phyloP scores from a whole-genome alignment of 2,797 vertebrate species.

The Myiothlypis coronata region DNA sequence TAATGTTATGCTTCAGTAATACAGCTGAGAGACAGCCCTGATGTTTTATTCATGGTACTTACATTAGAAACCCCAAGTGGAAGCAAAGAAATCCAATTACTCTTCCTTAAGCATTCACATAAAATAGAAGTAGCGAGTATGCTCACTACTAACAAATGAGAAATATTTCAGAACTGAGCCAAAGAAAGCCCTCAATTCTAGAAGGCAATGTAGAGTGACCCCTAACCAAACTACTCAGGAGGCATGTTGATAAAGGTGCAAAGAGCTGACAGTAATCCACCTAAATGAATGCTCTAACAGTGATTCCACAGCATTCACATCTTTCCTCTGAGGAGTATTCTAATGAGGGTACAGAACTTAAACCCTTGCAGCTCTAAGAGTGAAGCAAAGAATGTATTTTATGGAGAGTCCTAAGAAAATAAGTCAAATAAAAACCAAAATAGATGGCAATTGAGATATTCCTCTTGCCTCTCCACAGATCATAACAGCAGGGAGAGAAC shows the following conservation, averaged over 20 bases:
- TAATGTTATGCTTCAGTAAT: neutral
- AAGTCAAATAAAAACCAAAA: neutral
- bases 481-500: rapidly evolving
- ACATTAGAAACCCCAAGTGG: neutral
- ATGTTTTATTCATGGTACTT: slow-evolving; percentile 1
- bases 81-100: neutral
- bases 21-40: neutral
- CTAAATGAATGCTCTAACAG: neutral
- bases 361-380: neutral
- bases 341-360: neutral
- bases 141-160: neutral
- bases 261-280: neutral
- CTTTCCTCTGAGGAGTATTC: neutral
- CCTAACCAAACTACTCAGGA: neutral
- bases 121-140: neutral
- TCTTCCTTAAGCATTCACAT: neutral
- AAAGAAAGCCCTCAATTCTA: neutral
- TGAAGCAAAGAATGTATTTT: neutral
- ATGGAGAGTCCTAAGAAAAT: neutral
- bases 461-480: neutral
- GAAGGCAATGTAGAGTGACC: neutral
- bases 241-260: neutral
- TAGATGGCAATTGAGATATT: neutral
- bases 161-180: neutral
- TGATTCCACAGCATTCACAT: neutral